These are phyloP conservation scores for Agriopis aurantiaria DNA, from an alignment of 2,888 invertebrate genomes.

Conservation along the genomic window DNA sequence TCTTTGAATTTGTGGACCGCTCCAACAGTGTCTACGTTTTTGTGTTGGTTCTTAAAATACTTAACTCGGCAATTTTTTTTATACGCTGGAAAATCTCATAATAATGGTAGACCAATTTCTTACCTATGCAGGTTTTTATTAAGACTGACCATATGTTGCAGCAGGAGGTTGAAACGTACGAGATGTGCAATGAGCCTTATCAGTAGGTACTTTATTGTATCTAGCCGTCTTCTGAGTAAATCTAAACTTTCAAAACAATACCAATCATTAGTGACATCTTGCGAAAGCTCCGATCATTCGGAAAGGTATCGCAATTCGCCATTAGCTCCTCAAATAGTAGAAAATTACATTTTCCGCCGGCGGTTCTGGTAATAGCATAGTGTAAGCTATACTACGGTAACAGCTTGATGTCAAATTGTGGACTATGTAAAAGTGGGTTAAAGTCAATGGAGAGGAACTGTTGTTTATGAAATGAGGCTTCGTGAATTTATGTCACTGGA, in stretches of 20 bases:
- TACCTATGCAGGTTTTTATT: too few relatives aligned
- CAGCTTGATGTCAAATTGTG: constrained; percentile 35
- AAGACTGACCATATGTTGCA: too few relatives aligned
- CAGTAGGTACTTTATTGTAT: too few relatives aligned
- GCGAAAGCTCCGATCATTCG: constrained; percentile 30
- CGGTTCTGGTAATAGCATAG: constrained; percentile 54
- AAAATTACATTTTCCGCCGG: constrained; percentile 60
- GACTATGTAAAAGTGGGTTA: constrained; percentile 34
- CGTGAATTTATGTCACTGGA: not conserved
- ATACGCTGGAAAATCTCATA: too few relatives aligned
- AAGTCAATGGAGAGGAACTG: constrained; percentile 21
- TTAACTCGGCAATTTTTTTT: too few relatives aligned
- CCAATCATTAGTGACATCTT: constrained; percentile 21
- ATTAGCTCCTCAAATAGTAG: constrained; percentile 46
- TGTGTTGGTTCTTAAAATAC: too few relatives aligned
- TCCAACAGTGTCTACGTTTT: too few relatives aligned
- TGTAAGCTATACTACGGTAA: constrained; percentile 40
- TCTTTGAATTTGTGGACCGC: too few relatives aligned
- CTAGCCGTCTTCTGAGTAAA: not conserved
- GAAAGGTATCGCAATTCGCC: constrained; percentile 41
- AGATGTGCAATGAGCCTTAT: too few relatives aligned
- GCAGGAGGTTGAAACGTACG: too few relatives aligned
- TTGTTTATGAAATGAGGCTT: constrained; percentile 1
- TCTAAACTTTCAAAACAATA: constrained; percentile 21
- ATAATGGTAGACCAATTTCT: too few relatives aligned